Conservation (phyloP, 2,797 vertebrate species). For the Gallinago solitaria region DNA sequence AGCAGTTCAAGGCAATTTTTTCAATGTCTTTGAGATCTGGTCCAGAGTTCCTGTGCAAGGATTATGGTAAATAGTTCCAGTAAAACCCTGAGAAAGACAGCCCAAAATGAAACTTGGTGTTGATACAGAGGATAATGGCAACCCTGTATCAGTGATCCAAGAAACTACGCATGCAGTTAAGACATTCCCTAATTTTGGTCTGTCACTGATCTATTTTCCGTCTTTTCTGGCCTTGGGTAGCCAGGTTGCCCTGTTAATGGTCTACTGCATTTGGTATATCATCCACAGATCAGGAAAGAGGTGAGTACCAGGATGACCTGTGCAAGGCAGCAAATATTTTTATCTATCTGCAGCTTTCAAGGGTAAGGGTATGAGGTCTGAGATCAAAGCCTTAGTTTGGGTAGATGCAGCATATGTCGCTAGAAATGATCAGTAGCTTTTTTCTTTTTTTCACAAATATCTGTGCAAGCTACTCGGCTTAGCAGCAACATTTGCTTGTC, state of each 20-base stretch:
- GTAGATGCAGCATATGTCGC: neutral
- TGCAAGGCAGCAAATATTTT: neutral
- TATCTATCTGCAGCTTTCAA: neutral
- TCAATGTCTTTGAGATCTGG: neutral
- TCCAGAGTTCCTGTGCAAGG: neutral
- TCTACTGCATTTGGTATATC: neutral
- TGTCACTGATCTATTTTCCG: neutral
- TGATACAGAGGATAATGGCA: neutral
- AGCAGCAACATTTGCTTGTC: neutral
- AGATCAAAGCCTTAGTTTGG: neutral
- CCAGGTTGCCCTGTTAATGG: neutral
- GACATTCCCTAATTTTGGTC: neutral
- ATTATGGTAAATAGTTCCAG: neutral
- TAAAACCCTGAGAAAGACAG: neutral
- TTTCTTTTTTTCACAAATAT: neutral
- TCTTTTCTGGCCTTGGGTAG: neutral
- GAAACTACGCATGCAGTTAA: neutral
- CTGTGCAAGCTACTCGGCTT: neutral
- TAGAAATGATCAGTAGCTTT: neutral
- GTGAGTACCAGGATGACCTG: neutral
- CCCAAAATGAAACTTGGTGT: neutral
- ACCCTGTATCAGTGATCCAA: neutral
- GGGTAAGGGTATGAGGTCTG: neutral
- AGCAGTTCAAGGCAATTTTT: neutral
- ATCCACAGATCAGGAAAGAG: neutral